Evolutionary conservation across 1,140 invertebrate species (phyloP).

Genomic region (Achroia grisella): DNA sequence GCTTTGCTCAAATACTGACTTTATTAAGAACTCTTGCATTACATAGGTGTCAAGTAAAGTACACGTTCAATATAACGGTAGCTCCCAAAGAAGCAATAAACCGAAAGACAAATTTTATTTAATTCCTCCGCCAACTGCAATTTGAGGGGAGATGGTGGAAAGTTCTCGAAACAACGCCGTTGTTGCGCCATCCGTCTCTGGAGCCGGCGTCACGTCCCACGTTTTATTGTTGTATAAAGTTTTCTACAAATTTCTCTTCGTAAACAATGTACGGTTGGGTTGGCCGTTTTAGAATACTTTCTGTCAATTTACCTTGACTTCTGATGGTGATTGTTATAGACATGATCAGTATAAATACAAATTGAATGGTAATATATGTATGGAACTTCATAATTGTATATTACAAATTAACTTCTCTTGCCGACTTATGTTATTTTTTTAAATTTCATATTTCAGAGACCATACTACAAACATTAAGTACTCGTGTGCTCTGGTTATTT

Average conservation of each 20-base stretch:
- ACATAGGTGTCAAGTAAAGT: neutral
- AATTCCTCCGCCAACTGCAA: slow-evolving; percentile 21
- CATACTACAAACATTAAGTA: too few relatives aligned
- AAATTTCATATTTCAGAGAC: too few relatives aligned
- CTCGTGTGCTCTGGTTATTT: too few relatives aligned
- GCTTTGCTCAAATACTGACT: too few relatives aligned
- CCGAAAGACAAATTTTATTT: slow-evolving; percentile 16
- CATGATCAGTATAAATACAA: too few relatives aligned
- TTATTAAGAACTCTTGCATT: too few relatives aligned
- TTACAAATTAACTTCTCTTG: too few relatives aligned
- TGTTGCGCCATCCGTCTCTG: slow-evolving; percentile 17
- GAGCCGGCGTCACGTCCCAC: slow-evolving; percentile 16
- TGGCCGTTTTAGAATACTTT: slow-evolving; percentile 17
- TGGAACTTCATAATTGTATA: too few relatives aligned
- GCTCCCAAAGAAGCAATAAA: neutral
- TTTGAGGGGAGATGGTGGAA: slow-evolving; percentile 21
- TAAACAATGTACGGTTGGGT: slow-evolving; percentile 7
- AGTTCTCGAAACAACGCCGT: slow-evolving; percentile 20
- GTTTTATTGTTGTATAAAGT: slow-evolving; percentile 25
- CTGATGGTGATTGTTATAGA: too few relatives aligned
- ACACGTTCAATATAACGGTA: neutral
- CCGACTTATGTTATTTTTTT: too few relatives aligned
- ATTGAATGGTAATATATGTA: too few relatives aligned
- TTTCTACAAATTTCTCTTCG: slow-evolving; percentile 18
- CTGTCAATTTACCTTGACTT: too few relatives aligned